Evolutionary conservation across 2,888 invertebrate species (phyloP), one percentile per base, ranked within the genome.

Genomic region (Acheta domesticus): DNA sequence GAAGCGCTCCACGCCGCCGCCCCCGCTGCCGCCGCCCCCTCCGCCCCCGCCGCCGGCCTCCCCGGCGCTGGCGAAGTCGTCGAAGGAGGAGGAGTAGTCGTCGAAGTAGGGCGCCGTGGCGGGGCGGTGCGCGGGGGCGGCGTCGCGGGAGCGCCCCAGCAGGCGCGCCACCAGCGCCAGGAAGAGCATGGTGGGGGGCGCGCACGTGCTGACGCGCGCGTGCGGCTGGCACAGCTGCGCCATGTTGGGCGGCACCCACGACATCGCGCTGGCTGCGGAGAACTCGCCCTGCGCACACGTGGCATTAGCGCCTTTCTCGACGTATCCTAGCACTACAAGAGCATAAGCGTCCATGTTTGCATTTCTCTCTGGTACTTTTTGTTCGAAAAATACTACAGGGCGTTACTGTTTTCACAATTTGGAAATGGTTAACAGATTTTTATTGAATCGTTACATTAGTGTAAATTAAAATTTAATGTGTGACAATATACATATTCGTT

Each of bases 121-220:
- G n/a, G 62, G 62, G n/a, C 62, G 14, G 48, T 8, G 14, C 2
- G 48, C 14, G 49, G 76, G 19, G 48, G 20, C 16, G 12, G 49
- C 83, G 79, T 91, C 90, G 5, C 85, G 85, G 0, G 91, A 90
- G 48, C 87, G 85, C 0, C 92, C 90, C 83, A 91, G 91, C 2
- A 92, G 84, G 80, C 88, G 89, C 0, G 90, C 85, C 0, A 92
- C 83, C 49, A 92, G 85, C 1, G 91, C 87, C 73, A 92, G 85
- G 83, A 91, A 92, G 85, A 92, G 85, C 75, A 89, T 89, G 1
- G 90, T 89, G 0, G 89, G 87, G 21, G 90, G 88, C 3, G 90
- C 89, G 83, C 92, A 92, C 81, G 90, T 90, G 0, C 91, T 90
- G 12, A 90, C 87, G 2, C 88, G 89, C 2, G 88, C 87, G 80